These are phyloP conservation scores for Pygoscelis adeliae DNA, from an alignment of 2,113 vertebrate genomes.

Conservation along the genomic window DNA sequence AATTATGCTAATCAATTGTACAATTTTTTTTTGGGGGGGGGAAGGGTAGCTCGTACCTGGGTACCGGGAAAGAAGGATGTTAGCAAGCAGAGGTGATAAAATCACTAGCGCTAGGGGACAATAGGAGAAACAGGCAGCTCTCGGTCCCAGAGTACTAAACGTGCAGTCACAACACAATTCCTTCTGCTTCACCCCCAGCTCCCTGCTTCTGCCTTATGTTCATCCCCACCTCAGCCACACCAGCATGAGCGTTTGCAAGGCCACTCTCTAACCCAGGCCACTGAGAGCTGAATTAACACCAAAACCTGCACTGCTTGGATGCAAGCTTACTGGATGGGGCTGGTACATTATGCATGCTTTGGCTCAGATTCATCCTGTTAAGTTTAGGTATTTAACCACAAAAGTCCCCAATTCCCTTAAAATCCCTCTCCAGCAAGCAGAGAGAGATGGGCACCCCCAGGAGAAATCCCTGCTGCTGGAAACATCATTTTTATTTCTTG, in stretches of 20 bases:
- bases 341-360: rapidly evolving
- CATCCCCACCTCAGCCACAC: neutral
- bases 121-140: neutral
- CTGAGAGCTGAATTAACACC: neutral
- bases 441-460: neutral
- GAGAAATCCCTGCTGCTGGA: neutral
- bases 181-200: neutral
- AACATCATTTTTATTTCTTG: neutral
- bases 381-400: neutral
- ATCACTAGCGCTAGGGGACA: neutral
- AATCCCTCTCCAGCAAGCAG: neutral
- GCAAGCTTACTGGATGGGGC: neutral
- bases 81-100: neutral
- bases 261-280: neutral
- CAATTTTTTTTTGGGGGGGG: neutral
- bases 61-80: neutral
- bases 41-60: neutral
- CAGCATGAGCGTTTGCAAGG: neutral
- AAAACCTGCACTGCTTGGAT: neutral
- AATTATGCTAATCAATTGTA: neutral
- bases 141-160: neutral
- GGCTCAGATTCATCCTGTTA: neutral
- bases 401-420: neutral
- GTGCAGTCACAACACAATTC: neutral
- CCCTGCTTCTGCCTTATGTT: neutral